Evolutionary conservation across 2,113 vertebrate genomes (phyloP).

Genomic region (Mesocricetus auratus): DNA sequence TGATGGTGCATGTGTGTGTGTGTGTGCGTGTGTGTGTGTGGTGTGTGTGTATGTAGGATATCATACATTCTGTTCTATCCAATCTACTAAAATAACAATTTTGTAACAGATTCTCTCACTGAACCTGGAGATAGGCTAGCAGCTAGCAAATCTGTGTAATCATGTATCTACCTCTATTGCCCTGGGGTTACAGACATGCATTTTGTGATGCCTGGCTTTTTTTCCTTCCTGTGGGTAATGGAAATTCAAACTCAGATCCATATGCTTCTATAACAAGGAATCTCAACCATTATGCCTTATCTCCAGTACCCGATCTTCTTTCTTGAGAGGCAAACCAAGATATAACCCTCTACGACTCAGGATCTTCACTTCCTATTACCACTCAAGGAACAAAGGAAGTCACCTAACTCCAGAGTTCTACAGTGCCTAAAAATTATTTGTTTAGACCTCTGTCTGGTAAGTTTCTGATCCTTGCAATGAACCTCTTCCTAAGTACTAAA

Average conservation of each 20-base stretch:
- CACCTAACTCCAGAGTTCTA: background rate
- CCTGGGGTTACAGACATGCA: background rate
- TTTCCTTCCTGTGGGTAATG: background rate
- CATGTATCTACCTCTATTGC: background rate
- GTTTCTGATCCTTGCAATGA: background rate
- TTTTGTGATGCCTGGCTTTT: no score
- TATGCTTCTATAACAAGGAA: background rate
- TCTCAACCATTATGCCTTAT: background rate
- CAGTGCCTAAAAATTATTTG: background rate
- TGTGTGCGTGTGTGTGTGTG: no score
- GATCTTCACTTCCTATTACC: background rate
- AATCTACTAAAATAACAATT: background rate
- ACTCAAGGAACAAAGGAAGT: background rate
- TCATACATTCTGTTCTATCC: background rate
- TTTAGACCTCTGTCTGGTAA: background rate
- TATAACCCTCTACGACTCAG: background rate
- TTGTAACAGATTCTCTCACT: background rate
- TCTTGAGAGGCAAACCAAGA: background rate
- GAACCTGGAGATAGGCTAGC: background rate
- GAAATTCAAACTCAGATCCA: background rate
- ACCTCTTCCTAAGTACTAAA: background rate
- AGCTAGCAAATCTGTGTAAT: background rate
- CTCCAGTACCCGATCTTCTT: background rate
- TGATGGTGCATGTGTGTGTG: background rate
- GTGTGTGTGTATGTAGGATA: background rate